A percentile compares a stretch with the other conserved stretches of the same genome.
Conservation (phyloP, 2,113 vertebrate species). For the Spea multiplicata region DNA sequence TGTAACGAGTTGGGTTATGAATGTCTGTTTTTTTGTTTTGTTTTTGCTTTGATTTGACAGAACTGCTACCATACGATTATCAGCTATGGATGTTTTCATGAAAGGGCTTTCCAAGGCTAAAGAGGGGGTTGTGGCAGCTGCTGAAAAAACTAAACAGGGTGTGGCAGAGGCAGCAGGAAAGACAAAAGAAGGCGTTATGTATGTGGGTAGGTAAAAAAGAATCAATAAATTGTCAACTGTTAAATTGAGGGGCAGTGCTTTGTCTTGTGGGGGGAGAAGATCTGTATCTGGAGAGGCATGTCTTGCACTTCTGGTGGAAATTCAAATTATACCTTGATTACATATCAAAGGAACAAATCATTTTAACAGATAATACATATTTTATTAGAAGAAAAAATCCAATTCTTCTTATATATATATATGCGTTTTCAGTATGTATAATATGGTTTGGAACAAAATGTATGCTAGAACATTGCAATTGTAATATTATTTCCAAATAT, state of each 20-base stretch:
- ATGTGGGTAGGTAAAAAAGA: constrained; percentile 73
- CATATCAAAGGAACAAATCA: too few relatives aligned
- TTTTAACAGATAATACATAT: too few relatives aligned
- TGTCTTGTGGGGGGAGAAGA: neutral
- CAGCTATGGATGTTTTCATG: constrained; percentile 79
- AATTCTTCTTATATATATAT: too few relatives aligned
- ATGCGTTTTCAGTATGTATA: too few relatives aligned
- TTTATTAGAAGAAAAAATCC: too few relatives aligned
- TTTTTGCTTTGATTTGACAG: constrained; percentile 11
- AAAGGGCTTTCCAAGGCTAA: constrained; percentile 84
- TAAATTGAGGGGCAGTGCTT: constrained; percentile 3
- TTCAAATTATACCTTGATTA: too few relatives aligned
- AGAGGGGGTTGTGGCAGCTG: constrained; percentile 80
- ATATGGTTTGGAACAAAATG: too few relatives aligned
- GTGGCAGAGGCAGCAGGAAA: constrained; percentile 83
- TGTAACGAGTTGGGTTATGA: too few relatives aligned
- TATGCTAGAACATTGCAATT: too few relatives aligned
- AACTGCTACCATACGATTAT: constrained; percentile 49
- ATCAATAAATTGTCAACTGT: constrained; percentile 32
- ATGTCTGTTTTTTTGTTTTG: neutral
- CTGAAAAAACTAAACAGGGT: constrained; percentile 86
- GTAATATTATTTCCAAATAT: too few relatives aligned
- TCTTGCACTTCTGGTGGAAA: too few relatives aligned
- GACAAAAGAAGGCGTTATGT: constrained; percentile 84
- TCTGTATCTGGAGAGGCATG: too few relatives aligned